Evolutionary conservation across 1,140 invertebrate species (phyloP).

Genomic region (Scaptodrosophila lebanonensis): DNA sequence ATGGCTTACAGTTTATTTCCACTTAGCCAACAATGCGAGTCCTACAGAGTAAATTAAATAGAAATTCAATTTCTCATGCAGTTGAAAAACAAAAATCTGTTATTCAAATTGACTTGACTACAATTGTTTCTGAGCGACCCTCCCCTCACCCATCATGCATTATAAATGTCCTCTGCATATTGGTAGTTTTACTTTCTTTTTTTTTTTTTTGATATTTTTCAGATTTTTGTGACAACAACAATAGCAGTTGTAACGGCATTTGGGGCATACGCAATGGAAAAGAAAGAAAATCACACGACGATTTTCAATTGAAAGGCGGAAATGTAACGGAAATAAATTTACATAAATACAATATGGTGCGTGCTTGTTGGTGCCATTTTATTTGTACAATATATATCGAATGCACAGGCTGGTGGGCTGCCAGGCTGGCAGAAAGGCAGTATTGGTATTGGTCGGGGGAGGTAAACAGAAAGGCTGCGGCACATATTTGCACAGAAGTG

Average conservation of each 20-base stretch:
- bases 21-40: too few relatives aligned
- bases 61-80: slow-evolving; percentile 12
- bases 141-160: slow-evolving; percentile 18
- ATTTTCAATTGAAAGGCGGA: slow-evolving; percentile 74
- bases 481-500: slow-evolving; percentile 62
- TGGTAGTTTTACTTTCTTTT: slow-evolving; percentile 42
- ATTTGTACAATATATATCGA: slow-evolving; percentile 61
- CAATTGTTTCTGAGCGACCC: slow-evolving; percentile 20
- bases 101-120: slow-evolving; percentile 48
- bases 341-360: slow-evolving; percentile 76
- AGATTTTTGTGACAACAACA: slow-evolving; percentile 10
- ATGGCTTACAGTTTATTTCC: too few relatives aligned
- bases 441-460: too few relatives aligned
- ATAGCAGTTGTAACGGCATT: slow-evolving; percentile 19
- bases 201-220: slow-evolving; percentile 38
- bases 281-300: slow-evolving; percentile 60
- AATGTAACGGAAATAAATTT: slow-evolving; percentile 76
- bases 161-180: slow-evolving; percentile 42
- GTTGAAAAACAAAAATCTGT: slow-evolving; percentile 31
- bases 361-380: slow-evolving; percentile 69
- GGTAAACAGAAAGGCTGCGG: too few relatives aligned
- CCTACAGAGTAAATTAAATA: slow-evolving; percentile 10
- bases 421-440: too few relatives aligned
- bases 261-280: slow-evolving; percentile 36
- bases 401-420: too few relatives aligned